These are phyloP conservation scores for Sprattus sprattus DNA, from an alignment of 2,113 vertebrate genomes.

Conservation along the genomic window DNA sequence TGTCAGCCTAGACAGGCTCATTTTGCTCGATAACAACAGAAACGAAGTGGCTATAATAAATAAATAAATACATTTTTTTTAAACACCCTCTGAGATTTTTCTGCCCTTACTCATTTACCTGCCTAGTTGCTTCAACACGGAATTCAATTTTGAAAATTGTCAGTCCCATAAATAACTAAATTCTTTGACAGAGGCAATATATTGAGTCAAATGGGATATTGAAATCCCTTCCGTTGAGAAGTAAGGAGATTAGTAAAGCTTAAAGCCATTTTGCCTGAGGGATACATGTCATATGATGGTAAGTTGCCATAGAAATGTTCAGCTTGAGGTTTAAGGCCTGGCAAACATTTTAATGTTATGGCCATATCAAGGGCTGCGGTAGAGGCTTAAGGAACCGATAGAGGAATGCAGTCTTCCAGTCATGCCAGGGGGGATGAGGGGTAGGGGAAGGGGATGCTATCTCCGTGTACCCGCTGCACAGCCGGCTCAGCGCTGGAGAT, in stretches of 20 bases:
- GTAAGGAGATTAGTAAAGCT: slow-evolving; percentile 57
- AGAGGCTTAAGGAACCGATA: slow-evolving; percentile 52
- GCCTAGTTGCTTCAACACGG: slow-evolving; percentile 56
- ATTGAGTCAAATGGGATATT: slow-evolving; percentile 58
- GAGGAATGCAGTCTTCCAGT: slow-evolving; percentile 54
- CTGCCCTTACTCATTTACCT: slow-evolving; percentile 47
- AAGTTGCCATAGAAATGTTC: slow-evolving; percentile 52
- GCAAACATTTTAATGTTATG: slow-evolving; percentile 54
- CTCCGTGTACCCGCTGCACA: slow-evolving; percentile 49
- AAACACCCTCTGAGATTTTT: slow-evolving; percentile 58
- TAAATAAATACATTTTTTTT: too few species aligned
- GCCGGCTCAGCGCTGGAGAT: neutral
- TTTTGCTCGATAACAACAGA: slow-evolving; percentile 51
- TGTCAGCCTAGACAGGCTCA: slow-evolving; percentile 49
- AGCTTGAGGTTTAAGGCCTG: slow-evolving; percentile 53
- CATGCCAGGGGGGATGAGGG: slow-evolving; percentile 44
- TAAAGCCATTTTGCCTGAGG: slow-evolving; percentile 60
- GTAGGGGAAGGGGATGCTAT: slow-evolving; percentile 40
- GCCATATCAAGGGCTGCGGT: slow-evolving; percentile 40
- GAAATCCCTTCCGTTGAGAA: slow-evolving; percentile 52
- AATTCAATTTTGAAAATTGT: slow-evolving; percentile 66
- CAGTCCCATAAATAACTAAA: slow-evolving; percentile 56
- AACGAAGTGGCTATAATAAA: slow-evolving; percentile 51
- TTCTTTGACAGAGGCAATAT: slow-evolving; percentile 63
- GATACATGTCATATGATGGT: slow-evolving; percentile 66